Evolutionary conservation across 2,888 invertebrate species (phyloP).

Genomic region (Polymixis flavicincta): DNA sequence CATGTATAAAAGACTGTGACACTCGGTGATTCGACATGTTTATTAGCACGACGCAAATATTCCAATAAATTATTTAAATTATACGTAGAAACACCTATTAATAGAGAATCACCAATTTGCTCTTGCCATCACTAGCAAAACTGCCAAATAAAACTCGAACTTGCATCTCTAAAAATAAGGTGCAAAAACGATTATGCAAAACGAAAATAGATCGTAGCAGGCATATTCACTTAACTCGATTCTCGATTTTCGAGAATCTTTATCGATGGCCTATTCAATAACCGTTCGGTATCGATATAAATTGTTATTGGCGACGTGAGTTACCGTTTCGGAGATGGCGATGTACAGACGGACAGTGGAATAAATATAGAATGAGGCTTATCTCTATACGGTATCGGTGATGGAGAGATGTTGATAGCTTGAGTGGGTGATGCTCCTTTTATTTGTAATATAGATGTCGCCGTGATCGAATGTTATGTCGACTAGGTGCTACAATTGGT

Average conservation of each 20-base stretch:
- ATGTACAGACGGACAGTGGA: conserved; percentile 85
- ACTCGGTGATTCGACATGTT: conserved; percentile 74
- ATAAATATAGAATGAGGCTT: conserved; percentile 84
- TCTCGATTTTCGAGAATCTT: conserved; percentile 78
- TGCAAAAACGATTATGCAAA: conserved; percentile 30
- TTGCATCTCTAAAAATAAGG: conserved; percentile 42
- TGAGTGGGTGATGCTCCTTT: conserved; percentile 78
- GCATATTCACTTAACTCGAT: conserved; percentile 67
- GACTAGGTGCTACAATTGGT: conserved; percentile 31
- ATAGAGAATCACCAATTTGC: conserved; percentile 64
- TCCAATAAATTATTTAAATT: conserved; percentile 81
- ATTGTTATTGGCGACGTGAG: conserved; percentile 87
- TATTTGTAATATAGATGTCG: conserved; percentile 67
- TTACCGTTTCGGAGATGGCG: conserved; percentile 86
- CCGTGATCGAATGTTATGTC: conserved; percentile 50
- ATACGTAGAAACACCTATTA: conserved; percentile 74
- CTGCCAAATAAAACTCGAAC: conserved; percentile 45
- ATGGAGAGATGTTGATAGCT: conserved; percentile 79
- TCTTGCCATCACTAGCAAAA: conserved; percentile 40
- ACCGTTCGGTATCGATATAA: conserved; percentile 86
- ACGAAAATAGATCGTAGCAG: conserved; percentile 65
- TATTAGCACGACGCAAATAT: conserved; percentile 77
- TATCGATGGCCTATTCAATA: conserved; percentile 85
- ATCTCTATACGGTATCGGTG: conserved; percentile 83
- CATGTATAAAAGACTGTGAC: conserved; percentile 66